Base-by-base conservation (phyloP, 2,113 vertebrate genomes). In the Kryptolebias marmoratus region DNA sequence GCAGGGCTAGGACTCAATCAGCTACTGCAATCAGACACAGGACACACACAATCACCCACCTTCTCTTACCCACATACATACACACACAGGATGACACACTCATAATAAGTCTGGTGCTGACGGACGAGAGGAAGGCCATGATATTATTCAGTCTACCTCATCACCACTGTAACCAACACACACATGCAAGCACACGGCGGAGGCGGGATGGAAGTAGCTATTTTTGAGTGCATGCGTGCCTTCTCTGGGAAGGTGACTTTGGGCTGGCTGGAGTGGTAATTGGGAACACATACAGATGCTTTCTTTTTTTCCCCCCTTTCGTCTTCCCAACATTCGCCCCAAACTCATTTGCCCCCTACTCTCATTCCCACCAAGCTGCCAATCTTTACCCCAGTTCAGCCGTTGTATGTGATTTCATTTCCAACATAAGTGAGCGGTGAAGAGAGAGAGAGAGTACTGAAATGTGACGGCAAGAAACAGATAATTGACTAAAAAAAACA, bases 201-300 rank as follows among this genome's bases (percentile, higher is more conserved):
- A 81, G 86, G 81, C 52, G 73, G 76, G 79, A 76, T 87, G 76
- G 77, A 85, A 79, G 88, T 45, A 90, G 88, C 91, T 91, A 93
- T 92, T 92, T 53, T 93, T 90, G 92, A 86, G 83, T 12, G 69
- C 9, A 77, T 86, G 90, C 71, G 85, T 87, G 81, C 67, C 84
- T 84, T 89, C 73, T 80, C 66, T 82, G 57, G 64, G 83, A 92
- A 93, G 93, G 93, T 94, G 93, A 94, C 92, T 93, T 93, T 91
- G 92, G 85, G 88, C 89, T 84, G 84, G 86, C 85, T 83, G 73
- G 88, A 89, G 81, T 91, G 84, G 91, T 93, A 92, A 93, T 92
- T 93, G 91, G 89, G 90, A 92, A 93, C 89, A 93, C 91, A 91
- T 91, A 92, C 90, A 91, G 89, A 92, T 88, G 81, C 81, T 82